These are phyloP conservation scores for Hydrolagus affinis DNA, from an alignment of 2,113 vertebrate species.

Conservation along the genomic window DNA sequence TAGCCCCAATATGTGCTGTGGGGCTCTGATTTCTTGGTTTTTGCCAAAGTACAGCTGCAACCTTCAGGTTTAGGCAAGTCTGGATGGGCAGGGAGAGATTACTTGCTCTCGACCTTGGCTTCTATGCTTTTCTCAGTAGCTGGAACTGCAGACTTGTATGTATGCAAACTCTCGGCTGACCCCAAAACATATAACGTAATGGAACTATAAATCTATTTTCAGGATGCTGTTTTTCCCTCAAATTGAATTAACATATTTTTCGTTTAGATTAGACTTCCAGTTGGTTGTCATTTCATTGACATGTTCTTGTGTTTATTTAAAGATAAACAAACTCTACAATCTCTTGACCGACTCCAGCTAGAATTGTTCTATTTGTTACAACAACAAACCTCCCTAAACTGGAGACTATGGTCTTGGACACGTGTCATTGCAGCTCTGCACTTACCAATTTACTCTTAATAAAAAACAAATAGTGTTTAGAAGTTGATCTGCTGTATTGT, in stretches of 20 bases:
- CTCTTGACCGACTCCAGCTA: not conserved
- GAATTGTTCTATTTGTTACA: not conserved
- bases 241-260: not conserved
- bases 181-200: not conserved
- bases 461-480: not conserved
- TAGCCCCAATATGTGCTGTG: too few relatives aligned
- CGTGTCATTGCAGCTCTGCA: not conserved
- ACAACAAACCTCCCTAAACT: not conserved
- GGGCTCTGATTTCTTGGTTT: too few relatives aligned
- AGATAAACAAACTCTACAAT: not conserved
- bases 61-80: too few relatives aligned
- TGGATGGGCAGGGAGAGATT: too few relatives aligned
- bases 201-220: not conserved
- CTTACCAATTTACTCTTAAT: constrained; percentile 7
- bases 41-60: too few relatives aligned
- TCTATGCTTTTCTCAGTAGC: too few relatives aligned
- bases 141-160: too few relatives aligned
- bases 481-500: not conserved
- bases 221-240: not conserved
- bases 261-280: not conserved
- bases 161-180: not conserved
- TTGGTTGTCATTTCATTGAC: not conserved
- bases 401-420: not conserved
- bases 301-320: not conserved
- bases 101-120: too few relatives aligned